phyloP scores from a whole-genome alignment of 2,888 invertebrate genomes.

The Dolichomitus sp. region DNA sequence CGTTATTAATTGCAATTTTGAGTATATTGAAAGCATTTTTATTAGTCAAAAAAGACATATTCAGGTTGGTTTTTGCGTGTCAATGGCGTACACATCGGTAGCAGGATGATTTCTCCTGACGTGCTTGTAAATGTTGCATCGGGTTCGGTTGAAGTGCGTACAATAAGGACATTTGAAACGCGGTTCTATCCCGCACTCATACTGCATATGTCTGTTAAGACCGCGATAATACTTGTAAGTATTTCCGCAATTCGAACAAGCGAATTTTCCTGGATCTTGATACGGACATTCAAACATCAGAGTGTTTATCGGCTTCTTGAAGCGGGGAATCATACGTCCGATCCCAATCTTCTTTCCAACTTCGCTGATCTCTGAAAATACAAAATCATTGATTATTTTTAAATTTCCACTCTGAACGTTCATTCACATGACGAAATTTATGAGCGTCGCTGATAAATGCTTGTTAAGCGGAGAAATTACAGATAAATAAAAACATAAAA shows the following conservation, averaged over 20 bases:
- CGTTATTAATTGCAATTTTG: not conserved
- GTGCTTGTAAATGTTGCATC: not conserved
- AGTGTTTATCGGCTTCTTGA: constrained; percentile 9
- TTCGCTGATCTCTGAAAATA: constrained; percentile 44
- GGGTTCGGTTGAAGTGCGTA: not conserved
- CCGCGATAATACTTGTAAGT: constrained; percentile 88
- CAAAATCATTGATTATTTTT: constrained; percentile 11
- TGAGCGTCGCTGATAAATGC: not conserved
- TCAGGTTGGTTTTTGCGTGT: constrained; percentile 28
- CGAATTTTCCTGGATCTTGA: not conserved
- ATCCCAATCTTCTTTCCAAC: constrained; percentile 32
- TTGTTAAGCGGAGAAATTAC: not conserved
- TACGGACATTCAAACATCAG: not conserved
- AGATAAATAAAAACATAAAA: not conserved
- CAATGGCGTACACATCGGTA: constrained; percentile 52
- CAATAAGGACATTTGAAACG: constrained; percentile 72
- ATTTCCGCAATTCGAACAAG: constrained; percentile 53
- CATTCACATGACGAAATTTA: not conserved
- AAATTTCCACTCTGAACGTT: not conserved
- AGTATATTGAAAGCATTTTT: not conserved
- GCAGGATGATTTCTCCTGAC: not conserved
- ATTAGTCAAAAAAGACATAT: not conserved
- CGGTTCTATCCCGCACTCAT: constrained; percentile 76
- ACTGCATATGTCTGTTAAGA: constrained; percentile 85
- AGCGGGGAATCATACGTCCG: constrained; percentile 16